Conservation (phyloP, 2,113 vertebrate genomes). For the Phalacrocorax aristotelis region DNA sequence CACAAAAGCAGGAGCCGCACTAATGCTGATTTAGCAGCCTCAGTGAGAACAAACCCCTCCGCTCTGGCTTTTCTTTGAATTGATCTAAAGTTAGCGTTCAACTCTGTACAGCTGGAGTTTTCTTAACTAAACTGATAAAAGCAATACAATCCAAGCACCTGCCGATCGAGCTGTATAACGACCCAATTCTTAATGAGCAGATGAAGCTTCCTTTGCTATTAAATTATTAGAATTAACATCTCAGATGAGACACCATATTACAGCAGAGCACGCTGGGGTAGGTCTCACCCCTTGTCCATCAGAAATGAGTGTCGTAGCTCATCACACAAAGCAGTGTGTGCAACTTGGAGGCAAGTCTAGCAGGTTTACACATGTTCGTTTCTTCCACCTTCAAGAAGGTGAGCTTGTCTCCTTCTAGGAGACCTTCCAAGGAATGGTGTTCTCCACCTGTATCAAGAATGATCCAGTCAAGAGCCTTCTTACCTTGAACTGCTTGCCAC, state of each 20-base stretch:
- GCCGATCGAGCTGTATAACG: neutral
- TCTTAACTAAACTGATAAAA: neutral
- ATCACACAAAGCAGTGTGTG: neutral
- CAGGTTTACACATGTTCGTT: accelerated
- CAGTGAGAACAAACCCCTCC: neutral
- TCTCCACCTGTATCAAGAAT: neutral
- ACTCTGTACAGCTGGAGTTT: neutral
- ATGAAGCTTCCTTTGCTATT: neutral
- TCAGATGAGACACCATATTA: neutral
- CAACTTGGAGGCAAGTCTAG: neutral
- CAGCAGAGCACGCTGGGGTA: neutral
- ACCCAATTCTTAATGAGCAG: neutral
- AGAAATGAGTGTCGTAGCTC: neutral
- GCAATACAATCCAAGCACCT: neutral
- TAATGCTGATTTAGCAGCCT: neutral
- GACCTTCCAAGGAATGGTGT: neutral
- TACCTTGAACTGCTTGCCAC: slow-evolving; percentile 99
- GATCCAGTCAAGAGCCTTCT: neutral
- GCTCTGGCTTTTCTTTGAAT: neutral
- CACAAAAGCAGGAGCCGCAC: neutral
- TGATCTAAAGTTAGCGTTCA: neutral
- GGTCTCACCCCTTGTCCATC: neutral
- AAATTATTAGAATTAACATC: neutral
- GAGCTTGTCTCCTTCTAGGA: neutral
- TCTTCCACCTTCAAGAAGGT: neutral